Evolutionary conservation across 2,797 vertebrate species (phyloP).

Genomic region (Decapterus maruadsi): DNA sequence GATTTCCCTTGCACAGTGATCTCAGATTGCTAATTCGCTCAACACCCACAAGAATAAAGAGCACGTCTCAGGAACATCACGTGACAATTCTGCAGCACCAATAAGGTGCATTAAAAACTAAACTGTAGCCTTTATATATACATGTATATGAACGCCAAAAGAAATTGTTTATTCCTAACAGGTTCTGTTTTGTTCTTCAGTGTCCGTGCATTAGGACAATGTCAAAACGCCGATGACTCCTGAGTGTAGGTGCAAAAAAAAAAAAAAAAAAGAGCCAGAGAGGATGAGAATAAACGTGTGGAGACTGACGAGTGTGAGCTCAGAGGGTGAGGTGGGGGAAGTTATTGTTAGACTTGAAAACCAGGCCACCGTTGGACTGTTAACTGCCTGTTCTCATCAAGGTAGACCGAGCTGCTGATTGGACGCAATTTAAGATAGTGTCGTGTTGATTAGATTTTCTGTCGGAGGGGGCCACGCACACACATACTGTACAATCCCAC

Average conservation of each 20-base stretch:
- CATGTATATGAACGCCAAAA: too few relatives aligned
- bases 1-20: too few relatives aligned
- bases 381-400: constrained; percentile 40
- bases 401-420: constrained; percentile 15
- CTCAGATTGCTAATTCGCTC: too few relatives aligned
- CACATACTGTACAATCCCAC: background rate
- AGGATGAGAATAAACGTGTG: background rate
- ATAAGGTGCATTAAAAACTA: too few relatives aligned
- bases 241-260: background rate
- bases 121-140: too few relatives aligned
- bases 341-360: constrained; percentile 78
- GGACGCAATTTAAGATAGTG: constrained; percentile 17
- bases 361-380: constrained; percentile 64
- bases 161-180: too few relatives aligned
- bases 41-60: too few relatives aligned
- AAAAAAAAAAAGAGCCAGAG: background rate
- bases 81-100: too few relatives aligned
- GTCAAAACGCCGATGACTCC: constrained; percentile 7
- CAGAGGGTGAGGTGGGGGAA: constrained; percentile 37
- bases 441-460: constrained; percentile 40
- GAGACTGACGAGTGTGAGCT: constrained; percentile 2
- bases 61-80: too few relatives aligned
- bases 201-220: background rate
- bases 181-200: too few relatives aligned
- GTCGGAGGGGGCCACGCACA: background rate